Percentiles rank a stretch among this genome's conserved stretches.
Conservation (phyloP, 2,113 vertebrate species). For the Sylvicapra grimmia region DNA sequence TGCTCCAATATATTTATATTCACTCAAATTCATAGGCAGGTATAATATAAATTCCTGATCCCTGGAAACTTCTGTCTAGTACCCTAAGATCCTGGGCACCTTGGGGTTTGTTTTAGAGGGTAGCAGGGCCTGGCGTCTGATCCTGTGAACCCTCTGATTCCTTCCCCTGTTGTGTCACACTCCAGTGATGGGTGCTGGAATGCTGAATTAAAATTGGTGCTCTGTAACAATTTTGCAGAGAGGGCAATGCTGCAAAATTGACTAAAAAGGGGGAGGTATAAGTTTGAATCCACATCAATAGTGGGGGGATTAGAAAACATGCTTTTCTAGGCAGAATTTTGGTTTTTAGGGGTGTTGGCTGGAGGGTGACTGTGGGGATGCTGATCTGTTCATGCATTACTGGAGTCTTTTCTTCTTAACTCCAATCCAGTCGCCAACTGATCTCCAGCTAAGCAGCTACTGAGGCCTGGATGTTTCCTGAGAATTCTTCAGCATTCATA, state of each 20-base stretch:
- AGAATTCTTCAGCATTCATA: neutral
- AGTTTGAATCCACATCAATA: neutral
- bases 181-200: neutral
- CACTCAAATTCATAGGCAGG: neutral
- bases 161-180: neutral
- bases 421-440: neutral
- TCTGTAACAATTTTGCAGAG: neutral
- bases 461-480: neutral
- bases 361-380: no score
- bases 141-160: neutral
- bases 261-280: neutral
- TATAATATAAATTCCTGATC: neutral
- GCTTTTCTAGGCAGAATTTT: neutral
- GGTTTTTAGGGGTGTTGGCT: neutral
- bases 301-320: neutral
- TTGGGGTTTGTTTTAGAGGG: neutral
- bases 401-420: neutral
- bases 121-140: neutral
- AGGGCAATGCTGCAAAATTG: neutral
- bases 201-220: neutral
- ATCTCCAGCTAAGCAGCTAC: neutral
- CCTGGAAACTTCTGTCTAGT: neutral
- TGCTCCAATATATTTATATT: neutral
- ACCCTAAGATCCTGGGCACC: neutral
- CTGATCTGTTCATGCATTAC: neutral